Conservation (phyloP, 2,113 vertebrate genomes). For the Sapayoa aenigma region DNA sequence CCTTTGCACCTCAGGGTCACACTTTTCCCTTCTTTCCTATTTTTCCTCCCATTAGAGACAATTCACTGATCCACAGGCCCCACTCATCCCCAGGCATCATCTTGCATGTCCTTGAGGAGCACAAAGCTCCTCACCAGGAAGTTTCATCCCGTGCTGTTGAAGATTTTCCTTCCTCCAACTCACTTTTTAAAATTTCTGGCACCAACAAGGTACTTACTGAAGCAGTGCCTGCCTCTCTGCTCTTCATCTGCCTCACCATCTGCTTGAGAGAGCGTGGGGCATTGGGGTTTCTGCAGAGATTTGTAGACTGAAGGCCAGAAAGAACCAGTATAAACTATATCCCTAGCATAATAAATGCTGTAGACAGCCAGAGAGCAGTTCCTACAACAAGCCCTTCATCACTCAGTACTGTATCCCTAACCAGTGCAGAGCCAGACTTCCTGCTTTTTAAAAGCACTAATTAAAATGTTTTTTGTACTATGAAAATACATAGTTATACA, state of each 20-base stretch:
- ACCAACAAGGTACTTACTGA: neutral
- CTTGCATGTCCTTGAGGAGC: neutral
- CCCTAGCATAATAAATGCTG: neutral
- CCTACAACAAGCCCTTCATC: neutral
- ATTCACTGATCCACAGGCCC: neutral
- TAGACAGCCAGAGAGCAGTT: neutral
- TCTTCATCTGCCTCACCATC: conserved; percentile 48
- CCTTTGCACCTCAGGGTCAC: neutral
- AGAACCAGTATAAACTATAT: neutral
- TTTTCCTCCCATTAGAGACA: neutral
- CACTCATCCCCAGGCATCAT: neutral
- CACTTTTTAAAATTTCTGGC: neutral
- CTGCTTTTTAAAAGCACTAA: neutral
- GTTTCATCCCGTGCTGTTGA: neutral
- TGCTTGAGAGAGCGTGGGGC: neutral
- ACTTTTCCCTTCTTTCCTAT: neutral
- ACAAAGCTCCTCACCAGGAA: neutral
- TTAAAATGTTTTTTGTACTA: neutral
- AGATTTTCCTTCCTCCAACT: neutral
- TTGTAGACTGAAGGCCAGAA: neutral
- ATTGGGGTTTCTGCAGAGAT: neutral
- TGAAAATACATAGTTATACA: neutral
- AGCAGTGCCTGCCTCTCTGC: conserved; percentile 16
- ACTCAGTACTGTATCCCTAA: neutral
- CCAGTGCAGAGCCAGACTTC: neutral